Evolutionary conservation across 2,113 vertebrate genomes (phyloP).

Genomic region (Cottus gobio): DNA sequence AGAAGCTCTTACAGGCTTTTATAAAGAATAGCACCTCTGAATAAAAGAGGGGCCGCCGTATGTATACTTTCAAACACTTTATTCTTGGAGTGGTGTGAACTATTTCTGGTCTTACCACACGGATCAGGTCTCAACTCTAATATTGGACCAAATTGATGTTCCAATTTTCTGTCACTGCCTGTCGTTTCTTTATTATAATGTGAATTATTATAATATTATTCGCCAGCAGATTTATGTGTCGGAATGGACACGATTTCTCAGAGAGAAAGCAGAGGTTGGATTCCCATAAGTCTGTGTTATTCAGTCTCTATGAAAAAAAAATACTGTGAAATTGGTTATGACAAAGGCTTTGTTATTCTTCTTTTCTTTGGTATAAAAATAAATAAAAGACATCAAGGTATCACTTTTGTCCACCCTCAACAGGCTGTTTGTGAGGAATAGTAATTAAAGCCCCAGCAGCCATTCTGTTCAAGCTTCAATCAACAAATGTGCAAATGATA

Average conservation of each 20-base stretch:
- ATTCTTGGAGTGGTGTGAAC: not conserved
- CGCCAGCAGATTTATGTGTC: not conserved
- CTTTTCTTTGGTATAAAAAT: not conserved
- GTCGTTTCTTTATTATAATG: not conserved
- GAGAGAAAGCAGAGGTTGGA: not conserved
- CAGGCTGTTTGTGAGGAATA: not conserved
- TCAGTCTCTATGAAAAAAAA: not conserved
- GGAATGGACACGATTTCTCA: not conserved
- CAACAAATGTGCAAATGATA: not conserved
- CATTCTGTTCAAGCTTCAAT: not conserved
- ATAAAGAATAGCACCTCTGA: slow-evolving; percentile 21
- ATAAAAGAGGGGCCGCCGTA: slow-evolving; percentile 32
- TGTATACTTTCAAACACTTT: slow-evolving; percentile 27
- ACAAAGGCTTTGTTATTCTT: not conserved
- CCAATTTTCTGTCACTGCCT: not conserved
- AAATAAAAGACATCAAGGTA: not conserved
- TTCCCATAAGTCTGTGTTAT: not conserved
- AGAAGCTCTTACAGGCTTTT: slow-evolving; percentile 46
- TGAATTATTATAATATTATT: not conserved
- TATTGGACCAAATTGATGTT: not conserved
- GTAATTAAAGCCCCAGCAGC: too few relatives aligned
- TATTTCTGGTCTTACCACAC: not conserved
- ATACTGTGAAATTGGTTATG: not conserved
- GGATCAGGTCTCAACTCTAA: not conserved
- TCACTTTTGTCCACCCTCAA: not conserved